Evolutionary conservation across 2,888 invertebrate species (phyloP).

Genomic region (Lissonota sp.): DNA sequence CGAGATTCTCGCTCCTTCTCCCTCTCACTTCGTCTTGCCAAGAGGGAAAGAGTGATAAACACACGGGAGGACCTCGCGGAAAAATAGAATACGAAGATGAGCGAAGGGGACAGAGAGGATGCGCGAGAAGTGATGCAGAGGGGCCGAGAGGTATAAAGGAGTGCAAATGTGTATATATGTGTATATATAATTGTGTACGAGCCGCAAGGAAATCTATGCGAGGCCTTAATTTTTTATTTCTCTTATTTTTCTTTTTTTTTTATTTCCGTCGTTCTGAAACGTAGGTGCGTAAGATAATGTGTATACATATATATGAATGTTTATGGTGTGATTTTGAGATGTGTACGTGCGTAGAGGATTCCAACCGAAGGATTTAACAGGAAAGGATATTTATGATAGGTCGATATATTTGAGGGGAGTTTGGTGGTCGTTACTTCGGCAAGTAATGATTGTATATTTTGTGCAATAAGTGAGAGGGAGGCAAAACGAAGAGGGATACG

Average conservation of each 20-base stretch:
- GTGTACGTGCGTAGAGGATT: conserved; percentile 11
- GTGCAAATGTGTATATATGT: conserved; percentile 3
- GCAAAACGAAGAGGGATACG: conserved; percentile 49
- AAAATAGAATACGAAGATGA: conserved; percentile 37
- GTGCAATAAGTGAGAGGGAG: conserved; percentile 24
- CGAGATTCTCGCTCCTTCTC: conserved; percentile 42
- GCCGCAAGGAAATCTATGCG: conserved; percentile 37
- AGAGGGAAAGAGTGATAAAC: neutral
- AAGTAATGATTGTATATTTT: conserved; percentile 35
- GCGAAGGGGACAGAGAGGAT: conserved; percentile 21
- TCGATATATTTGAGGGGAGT: conserved; percentile 40
- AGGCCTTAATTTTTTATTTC: conserved; percentile 17
- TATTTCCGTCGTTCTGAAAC: neutral
- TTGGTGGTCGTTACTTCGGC: conserved; percentile 26
- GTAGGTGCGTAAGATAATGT: neutral
- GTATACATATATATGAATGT: conserved; percentile 9
- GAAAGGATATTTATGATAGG: conserved; percentile 37
- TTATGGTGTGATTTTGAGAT: neutral
- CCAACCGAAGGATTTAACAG: conserved; percentile 1
- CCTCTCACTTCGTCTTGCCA: neutral
- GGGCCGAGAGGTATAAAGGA: conserved; percentile 6
- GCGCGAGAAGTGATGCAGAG: conserved; percentile 4
- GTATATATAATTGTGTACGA: conserved; percentile 8
- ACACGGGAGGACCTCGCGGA: conserved; percentile 21
- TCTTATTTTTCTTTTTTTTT: neutral